Base-by-base conservation (phyloP, 1,140 invertebrate species). In the Aleiodes sp. region DNA sequence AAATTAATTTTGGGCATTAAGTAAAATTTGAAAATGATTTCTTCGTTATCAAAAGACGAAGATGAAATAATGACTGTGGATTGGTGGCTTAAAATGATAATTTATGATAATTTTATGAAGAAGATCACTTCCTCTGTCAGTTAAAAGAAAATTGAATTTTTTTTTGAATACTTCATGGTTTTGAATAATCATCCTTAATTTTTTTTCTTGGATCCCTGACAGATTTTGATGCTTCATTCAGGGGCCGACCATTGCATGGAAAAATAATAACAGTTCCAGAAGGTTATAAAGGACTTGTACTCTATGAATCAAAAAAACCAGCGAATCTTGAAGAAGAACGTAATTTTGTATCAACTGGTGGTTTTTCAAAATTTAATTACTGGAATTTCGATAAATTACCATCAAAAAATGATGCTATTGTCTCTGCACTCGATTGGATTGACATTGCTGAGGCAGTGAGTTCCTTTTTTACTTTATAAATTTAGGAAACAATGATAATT, bases 331-430 rank as follows among this genome's bases (percentile, higher is more conserved):
- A 88, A 41, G 84, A 88, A 31, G 88, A 90, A 16, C 85, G 91
- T 63, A 90, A 89, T 76, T 88, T 93, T 43, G 88, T 90, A 79
- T 84, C 88, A 0, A 87, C 86, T 0, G 86, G 89, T 19, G 87
- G 75, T 24, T 94, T 95, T 80, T 86, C 89, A 64, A 80, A 89
- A 35, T 87, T 94, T 57, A 89, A 86, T 1, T 91, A 91, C 77
- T 95, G 94, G 94, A 94, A 94, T 80, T 93, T 92, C 87, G 92
- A 94, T 75, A 92, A 90, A 80, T 83, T 88, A 43, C 91, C 93
- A 35, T 90, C 89, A 4, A 88, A 88, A 72, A 92, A 92, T 80
- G 93, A 94, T 82, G 84, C 87, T 14, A 79, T 94, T 57, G 71
- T 85, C 1, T 87, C 90, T 78, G 90, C 91, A 9, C 73, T 94